Conservation (phyloP, 2,888 invertebrate genomes). For the Sepioteuthis lessoniana region DNA sequence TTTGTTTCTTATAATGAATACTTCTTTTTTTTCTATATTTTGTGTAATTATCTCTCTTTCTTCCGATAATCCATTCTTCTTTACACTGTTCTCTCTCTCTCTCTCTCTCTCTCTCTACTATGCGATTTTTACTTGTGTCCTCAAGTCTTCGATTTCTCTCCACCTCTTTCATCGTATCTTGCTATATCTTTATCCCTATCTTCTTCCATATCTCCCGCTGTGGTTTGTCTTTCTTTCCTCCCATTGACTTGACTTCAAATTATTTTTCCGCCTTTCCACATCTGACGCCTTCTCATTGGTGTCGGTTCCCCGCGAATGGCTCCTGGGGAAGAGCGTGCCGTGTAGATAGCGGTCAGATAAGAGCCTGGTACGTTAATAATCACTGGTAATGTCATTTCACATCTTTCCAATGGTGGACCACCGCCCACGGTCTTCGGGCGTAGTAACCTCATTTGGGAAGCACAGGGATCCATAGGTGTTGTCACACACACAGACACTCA, state of each 20-base stretch:
- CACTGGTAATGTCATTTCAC: slow-evolving; percentile 21
- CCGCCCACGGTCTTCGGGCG: not conserved
- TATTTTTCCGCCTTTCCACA: not conserved
- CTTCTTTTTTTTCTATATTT: no score
- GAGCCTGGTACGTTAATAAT: not conserved
- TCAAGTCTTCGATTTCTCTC: not conserved
- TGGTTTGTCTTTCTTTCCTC: not conserved
- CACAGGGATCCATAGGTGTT: not conserved
- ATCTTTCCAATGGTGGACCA: slow-evolving; percentile 9
- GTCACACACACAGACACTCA: not conserved
- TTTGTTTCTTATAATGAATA: no score
- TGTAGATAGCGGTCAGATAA: slow-evolving; percentile 33
- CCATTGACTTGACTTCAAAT: not conserved
- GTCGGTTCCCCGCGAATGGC: not conserved
- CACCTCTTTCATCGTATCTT: not conserved
- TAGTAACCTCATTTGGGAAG: not conserved
- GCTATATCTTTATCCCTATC: not conserved
- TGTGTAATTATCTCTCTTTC: no score
- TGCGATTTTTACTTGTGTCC: not conserved
- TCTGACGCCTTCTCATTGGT: not conserved
- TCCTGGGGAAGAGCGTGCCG: not conserved
- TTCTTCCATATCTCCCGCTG: not conserved
- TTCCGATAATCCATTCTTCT: no score
- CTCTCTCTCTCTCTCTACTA: not conserved
- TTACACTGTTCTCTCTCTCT: no score